Evolutionary conservation across 2,888 invertebrate genomes (phyloP).

Genomic region (Gastracanthus pulcherrimus): DNA sequence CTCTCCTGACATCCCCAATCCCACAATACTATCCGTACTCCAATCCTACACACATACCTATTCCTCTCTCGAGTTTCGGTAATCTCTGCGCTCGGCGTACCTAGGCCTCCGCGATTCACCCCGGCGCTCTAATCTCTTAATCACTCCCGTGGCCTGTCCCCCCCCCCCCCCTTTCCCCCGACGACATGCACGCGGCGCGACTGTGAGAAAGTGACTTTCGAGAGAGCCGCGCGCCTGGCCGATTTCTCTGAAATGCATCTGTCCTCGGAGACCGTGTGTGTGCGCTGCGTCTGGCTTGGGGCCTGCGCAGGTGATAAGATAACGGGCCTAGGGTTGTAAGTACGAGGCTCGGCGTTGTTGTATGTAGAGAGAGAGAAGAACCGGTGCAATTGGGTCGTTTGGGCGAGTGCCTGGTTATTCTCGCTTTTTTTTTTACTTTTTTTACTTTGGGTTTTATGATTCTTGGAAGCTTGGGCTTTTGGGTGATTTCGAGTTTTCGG

Average conservation of each 20-base stretch:
- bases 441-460: not conserved
- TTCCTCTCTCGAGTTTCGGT: not conserved
- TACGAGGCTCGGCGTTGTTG: too few relatives aligned
- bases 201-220: constrained; percentile 52
- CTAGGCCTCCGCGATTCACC: constrained; percentile 17
- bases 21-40: not conserved
- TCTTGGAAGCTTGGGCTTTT: not conserved
- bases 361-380: not conserved
- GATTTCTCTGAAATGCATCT: constrained; percentile 37
- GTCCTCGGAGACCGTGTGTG: not conserved
- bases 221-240: constrained; percentile 1
- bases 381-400: constrained; percentile 15
- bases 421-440: not conserved
- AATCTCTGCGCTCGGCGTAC: not conserved
- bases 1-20: too few relatives aligned
- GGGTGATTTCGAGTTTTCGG: not conserved
- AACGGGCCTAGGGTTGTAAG: constrained; percentile 3
- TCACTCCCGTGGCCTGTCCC: constrained; percentile 22
- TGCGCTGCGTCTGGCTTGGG: not conserved
- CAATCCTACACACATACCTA: not conserved
- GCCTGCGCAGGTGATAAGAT: constrained; percentile 35
- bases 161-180: not conserved
- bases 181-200: not conserved
- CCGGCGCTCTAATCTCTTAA: constrained; percentile 42
- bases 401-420: not conserved